phyloP scores from a whole-genome alignment of 1,140 invertebrate species.

The Drosophila jambulina region DNA sequence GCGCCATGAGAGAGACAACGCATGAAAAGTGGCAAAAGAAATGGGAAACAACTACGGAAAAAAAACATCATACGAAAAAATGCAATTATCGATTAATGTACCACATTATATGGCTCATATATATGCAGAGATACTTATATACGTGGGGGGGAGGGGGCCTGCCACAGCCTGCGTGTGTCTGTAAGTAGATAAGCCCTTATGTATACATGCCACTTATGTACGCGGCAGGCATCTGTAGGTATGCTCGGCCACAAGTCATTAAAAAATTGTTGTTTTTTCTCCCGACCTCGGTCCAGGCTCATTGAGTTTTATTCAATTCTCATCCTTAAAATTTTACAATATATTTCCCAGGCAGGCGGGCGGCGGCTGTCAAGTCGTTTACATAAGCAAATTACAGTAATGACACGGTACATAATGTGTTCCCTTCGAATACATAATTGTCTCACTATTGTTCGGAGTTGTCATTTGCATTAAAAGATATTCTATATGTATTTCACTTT shows the following conservation, averaged over 20 bases:
- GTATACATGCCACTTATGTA: conserved; percentile 42
- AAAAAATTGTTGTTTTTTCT: conserved; percentile 42
- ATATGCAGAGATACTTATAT: conserved; percentile 2
- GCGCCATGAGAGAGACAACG: conserved; percentile 76
- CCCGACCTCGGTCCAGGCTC: conserved; percentile 9
- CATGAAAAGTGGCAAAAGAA: conserved; percentile 82
- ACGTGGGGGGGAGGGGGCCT: background rate
- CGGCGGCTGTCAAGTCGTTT: conserved; percentile 59
- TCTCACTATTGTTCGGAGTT: conserved; percentile 28
- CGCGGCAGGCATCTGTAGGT: conserved; percentile 25
- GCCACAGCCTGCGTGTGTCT: conserved; percentile 9
- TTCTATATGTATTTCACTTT: conserved; percentile 16
- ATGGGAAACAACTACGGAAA: conserved; percentile 50
- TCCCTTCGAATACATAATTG: conserved; percentile 43
- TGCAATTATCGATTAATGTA: conserved; percentile 83
- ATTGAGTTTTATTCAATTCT: conserved; percentile 66
- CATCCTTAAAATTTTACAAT: conserved; percentile 68
- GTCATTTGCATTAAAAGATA: conserved; percentile 60
- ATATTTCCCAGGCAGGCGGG: conserved; percentile 29
- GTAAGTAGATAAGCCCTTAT: conserved; percentile 60
- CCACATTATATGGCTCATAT: conserved; percentile 75
- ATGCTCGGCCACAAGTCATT: conserved; percentile 56
- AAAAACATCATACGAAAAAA: conserved; percentile 54
- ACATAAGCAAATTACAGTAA: conserved; percentile 79
- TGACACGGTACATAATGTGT: conserved; percentile 52